Percentiles rank a stretch among this genome's conserved stretches.
Conservation (phyloP, 2,113 vertebrate genomes). For the Sminthopsis crassicaudata region DNA sequence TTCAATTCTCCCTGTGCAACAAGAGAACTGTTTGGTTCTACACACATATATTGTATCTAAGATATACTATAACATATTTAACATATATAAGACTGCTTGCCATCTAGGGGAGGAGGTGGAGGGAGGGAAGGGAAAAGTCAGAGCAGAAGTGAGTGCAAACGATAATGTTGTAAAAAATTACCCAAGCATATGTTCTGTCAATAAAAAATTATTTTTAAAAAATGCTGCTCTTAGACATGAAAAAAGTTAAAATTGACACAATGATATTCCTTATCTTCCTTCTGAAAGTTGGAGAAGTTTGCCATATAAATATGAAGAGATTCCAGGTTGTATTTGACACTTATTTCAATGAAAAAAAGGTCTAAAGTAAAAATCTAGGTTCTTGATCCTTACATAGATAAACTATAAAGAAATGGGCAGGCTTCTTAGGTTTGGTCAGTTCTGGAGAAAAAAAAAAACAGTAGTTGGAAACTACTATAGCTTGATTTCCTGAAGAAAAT, state of each 20-base stretch:
- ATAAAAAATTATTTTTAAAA: no score
- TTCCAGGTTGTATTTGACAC: neutral
- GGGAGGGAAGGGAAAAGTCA: no score
- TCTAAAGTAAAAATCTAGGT: neutral
- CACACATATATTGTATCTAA: no score
- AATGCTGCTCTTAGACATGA: neutral
- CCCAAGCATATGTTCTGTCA: no score
- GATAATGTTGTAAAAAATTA: no score
- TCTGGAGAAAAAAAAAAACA: slow-evolving; percentile 28
- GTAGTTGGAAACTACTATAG: neutral
- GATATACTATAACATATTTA: no score
- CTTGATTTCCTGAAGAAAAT: slow-evolving; percentile 37
- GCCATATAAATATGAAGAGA: neutral
- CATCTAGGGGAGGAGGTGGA: no score
- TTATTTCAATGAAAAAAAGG: neutral
- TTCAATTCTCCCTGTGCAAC: no score
- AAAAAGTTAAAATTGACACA: neutral
- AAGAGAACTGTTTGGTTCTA: no score
- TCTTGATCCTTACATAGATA: slow-evolving; percentile 10
- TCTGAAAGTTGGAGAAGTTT: neutral
- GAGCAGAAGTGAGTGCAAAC: no score
- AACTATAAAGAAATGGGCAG: neutral
- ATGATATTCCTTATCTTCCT: neutral
- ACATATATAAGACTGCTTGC: no score
- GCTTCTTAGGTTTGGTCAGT: slow-evolving; percentile 18